phyloP scores from a whole-genome alignment of 2,888 invertebrate genomes.

The Megalurothrips usitatus region DNA sequence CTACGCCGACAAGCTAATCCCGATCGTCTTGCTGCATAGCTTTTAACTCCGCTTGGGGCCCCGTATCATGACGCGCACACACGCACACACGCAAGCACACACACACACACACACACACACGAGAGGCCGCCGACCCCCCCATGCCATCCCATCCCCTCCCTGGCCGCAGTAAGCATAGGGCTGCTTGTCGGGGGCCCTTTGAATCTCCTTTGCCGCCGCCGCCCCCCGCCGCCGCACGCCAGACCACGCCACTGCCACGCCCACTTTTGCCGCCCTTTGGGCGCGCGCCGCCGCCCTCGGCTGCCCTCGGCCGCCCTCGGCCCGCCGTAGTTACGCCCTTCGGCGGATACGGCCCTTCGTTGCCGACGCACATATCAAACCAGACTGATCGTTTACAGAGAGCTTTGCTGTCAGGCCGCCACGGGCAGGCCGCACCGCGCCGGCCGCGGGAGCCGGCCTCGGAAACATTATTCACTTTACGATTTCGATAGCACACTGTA shows the following conservation, averaged over 20 bases:
- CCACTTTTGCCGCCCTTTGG: constrained; percentile 19
- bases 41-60: neutral
- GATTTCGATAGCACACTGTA: no score
- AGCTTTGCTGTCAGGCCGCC: neutral
- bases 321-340: neutral
- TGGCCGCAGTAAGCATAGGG: constrained; percentile 2
- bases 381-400: no score
- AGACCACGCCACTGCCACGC: neutral
- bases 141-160: no score
- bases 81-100: neutral
- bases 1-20: constrained; percentile 8
- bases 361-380: no score
- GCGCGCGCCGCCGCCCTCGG: neutral
- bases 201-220: constrained; percentile 9
- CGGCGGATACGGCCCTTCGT: neutral
- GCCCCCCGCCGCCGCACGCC: neutral
- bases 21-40: neutral
- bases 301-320: neutral
- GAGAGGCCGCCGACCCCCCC: neutral
- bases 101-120: neutral
- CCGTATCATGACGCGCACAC: neutral
- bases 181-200: neutral
- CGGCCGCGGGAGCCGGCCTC: neutral
- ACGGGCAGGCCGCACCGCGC: neutral
- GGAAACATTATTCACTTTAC: no score